A percentile compares a stretch with the other conserved stretches of the same genome.
Evolutionary conservation across 2,888 invertebrate genomes (phyloP).

Genomic region (Acleris emargana): DNA sequence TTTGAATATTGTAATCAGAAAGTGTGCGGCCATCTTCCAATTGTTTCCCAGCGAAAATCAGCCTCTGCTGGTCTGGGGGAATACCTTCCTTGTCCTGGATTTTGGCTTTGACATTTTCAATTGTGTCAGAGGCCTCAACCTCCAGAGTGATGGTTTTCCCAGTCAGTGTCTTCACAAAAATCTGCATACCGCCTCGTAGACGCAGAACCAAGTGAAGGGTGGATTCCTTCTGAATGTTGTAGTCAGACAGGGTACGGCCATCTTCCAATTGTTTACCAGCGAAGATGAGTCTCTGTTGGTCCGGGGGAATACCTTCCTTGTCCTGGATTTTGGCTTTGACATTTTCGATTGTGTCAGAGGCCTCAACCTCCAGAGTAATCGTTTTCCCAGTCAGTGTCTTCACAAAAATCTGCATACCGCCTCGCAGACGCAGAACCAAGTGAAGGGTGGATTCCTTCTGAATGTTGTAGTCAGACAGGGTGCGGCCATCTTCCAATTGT

Average conservation of each 20-base stretch:
- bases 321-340: constrained; percentile 46
- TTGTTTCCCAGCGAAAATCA: constrained; percentile 58
- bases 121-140: constrained; percentile 55
- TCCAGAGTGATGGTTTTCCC: constrained; percentile 53
- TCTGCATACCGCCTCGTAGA: constrained; percentile 46
- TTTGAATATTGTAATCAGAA: constrained; percentile 59
- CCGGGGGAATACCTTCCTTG: constrained; percentile 46
- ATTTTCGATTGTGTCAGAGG: constrained; percentile 46
- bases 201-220: constrained; percentile 30
- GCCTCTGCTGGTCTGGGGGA: constrained; percentile 54
- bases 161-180: constrained; percentile 48
- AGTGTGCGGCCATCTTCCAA: constrained; percentile 58
- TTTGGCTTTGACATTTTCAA: constrained; percentile 57
- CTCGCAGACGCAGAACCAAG: constrained; percentile 43
- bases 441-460: constrained; percentile 48
- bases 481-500: constrained; percentile 47
- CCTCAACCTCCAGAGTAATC: constrained; percentile 44
- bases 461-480: constrained; percentile 47
- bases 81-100: constrained; percentile 58
- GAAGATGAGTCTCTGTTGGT: constrained; percentile 44
- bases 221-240: constrained; percentile 37
- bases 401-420: constrained; percentile 48
- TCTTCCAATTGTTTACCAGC: constrained; percentile 45
- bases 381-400: constrained; percentile 47
- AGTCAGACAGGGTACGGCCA: constrained; percentile 38